Conservation (phyloP, 2,888 invertebrate genomes). For the Hyles lineata region DNA sequence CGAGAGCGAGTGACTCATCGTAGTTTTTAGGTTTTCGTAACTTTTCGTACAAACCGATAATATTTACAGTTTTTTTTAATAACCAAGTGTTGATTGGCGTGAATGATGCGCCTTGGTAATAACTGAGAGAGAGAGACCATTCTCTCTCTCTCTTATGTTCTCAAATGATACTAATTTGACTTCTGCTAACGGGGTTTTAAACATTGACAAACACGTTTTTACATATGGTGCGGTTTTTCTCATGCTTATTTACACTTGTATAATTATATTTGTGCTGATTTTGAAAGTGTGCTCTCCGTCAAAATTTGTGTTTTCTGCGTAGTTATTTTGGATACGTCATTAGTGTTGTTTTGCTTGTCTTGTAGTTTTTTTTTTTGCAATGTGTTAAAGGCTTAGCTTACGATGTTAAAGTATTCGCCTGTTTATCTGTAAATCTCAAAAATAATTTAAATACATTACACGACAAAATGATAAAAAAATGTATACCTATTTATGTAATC, state of each 20-base stretch:
- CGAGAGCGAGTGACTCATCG: conserved; percentile 11
- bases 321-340: no score
- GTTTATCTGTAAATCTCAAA: no score
- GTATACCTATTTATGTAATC: no score
- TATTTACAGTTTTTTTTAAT: conserved; percentile 64
- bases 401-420: no score
- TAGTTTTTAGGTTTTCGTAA: conserved; percentile 48
- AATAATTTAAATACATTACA: no score
- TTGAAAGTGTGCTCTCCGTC: neutral
- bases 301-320: no score
- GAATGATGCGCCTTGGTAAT: conserved; percentile 55
- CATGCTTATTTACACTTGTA: neutral
- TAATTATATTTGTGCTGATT: neutral
- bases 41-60: conserved; percentile 36
- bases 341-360: no score
- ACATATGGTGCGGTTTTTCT: neutral
- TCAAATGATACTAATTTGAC: conserved; percentile 30
- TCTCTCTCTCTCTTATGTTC: conserved; percentile 23
- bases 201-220: conserved; percentile 29
- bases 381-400: no score
- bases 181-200: conserved; percentile 31
- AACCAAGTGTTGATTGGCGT: conserved; percentile 64
- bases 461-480: no score
- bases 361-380: no score
- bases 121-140: conserved; percentile 31